A percentile compares a stretch with the other conserved stretches of the same genome.
These are phyloP conservation scores for Coelogynopora nodosa DNA, from an alignment of 2,888 invertebrate genomes.

Conservation along the genomic window DNA sequence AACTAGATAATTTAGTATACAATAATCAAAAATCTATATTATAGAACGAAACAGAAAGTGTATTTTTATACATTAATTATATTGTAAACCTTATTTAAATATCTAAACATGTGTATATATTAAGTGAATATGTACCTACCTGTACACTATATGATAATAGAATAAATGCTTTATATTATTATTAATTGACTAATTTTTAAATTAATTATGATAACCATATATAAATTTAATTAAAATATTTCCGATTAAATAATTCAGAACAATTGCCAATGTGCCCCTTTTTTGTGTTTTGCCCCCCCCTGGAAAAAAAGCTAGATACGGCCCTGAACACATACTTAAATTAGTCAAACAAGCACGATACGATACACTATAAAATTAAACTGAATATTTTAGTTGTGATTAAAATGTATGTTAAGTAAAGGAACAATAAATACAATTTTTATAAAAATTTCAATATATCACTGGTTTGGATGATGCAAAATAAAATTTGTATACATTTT, in stretches of 20 bases:
- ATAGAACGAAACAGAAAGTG: too few relatives aligned
- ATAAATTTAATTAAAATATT: neutral
- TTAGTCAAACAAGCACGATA: too few relatives aligned
- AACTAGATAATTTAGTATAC: too few relatives aligned
- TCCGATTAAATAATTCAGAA: neutral
- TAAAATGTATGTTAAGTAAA: too few relatives aligned
- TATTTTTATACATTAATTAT: slow-evolving; percentile 26
- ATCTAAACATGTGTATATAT: slow-evolving; percentile 27
- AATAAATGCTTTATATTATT: neutral
- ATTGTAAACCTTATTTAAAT: slow-evolving; percentile 30
- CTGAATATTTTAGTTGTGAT: too few relatives aligned
- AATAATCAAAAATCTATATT: too few relatives aligned
- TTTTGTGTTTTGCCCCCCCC: neutral
- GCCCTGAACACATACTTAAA: too few relatives aligned
- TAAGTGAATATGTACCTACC: neutral
- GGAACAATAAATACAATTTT: too few relatives aligned
- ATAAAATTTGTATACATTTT: too few relatives aligned
- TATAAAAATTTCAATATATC: too few relatives aligned
- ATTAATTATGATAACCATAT: neutral
- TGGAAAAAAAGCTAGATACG: neutral
- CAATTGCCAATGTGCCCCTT: neutral
- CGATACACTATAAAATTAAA: too few relatives aligned
- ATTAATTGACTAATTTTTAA: neutral
- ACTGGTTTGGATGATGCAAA: too few relatives aligned
- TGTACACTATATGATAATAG: neutral